Evolutionary conservation across 35 echinoderm and acorn worm species (phyloP), one percentile per base, ranked within the genome.

Genomic region (Apostichopus californicus): DNA sequence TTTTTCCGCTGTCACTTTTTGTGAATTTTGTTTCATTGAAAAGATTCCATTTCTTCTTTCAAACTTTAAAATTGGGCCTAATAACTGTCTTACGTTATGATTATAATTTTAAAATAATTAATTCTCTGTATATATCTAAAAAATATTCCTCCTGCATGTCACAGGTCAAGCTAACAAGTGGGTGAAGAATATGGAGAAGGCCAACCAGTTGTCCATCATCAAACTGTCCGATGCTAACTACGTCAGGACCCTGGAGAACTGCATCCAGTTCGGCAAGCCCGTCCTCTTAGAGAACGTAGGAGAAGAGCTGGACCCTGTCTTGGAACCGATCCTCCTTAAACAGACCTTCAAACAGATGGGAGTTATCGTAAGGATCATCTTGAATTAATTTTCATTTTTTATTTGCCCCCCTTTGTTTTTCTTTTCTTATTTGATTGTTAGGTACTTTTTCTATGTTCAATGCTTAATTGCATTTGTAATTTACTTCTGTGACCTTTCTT

Each of bases 181-280:
- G 97, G 97, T 99, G 54, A 99, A 99, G 92, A 99, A 99, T 58
- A 96, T 99, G 95, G 97, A 99, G 78, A 94, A 95, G 82, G 95
- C 95, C 54, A 99, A 99, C 84, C 93, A 99, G 20, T 84, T 99
- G 61, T 96, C 94, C 7, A 95, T 96, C 89, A 96, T 99, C 70
- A 96, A 99, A 77, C 84, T 99, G 14, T 99, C 97, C 22, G 97
- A 99, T 80, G 72, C 89, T n/a, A 99, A 96, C 92, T 99, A 99
- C 77, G 97, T 99, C 9, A 70, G 97, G n/a, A 95, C 80, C 52
- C 78, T 99, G 66, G 97, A 99, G 86, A 99, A 99, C 79, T 64
- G 79, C 91, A 99, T 99, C 83, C 97, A 99, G 93, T 99, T 99
- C 96, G 97, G 97, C 28, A 99, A 96, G 28, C 97, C 97, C 9